Evolutionary conservation across 2,113 vertebrate species (phyloP).

Genomic region (Mastomys natalensis): DNA sequence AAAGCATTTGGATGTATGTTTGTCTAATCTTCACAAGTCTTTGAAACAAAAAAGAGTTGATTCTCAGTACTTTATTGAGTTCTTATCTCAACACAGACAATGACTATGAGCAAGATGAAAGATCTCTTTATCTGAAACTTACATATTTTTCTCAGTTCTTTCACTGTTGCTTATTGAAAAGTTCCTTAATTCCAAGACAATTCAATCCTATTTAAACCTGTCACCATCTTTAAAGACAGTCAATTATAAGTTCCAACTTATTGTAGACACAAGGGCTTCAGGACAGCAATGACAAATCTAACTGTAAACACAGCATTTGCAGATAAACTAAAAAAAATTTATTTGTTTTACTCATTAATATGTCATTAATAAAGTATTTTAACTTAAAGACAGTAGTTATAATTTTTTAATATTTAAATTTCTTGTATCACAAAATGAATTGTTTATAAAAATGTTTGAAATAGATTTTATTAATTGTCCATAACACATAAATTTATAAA

Average conservation of each 20-base stretch:
- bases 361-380: neutral
- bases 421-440: neutral
- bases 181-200: neutral
- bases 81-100: neutral
- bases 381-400: neutral
- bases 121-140: neutral
- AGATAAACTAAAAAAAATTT: neutral
- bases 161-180: neutral
- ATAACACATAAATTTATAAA: neutral
- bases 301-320: accelerated
- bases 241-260: neutral
- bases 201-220: neutral
- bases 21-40: neutral
- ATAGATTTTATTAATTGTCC: neutral
- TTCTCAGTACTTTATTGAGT: neutral
- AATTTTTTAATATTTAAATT: neutral
- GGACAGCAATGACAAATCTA: neutral
- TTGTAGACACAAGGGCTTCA: neutral
- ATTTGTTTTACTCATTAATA: neutral
- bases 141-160: neutral
- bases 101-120: neutral
- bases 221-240: neutral
- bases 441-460: neutral
- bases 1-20: neutral
- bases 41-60: neutral